Evolutionary conservation across 2,113 vertebrate genomes (phyloP).

Genomic region (Pardalotus punctatus): DNA sequence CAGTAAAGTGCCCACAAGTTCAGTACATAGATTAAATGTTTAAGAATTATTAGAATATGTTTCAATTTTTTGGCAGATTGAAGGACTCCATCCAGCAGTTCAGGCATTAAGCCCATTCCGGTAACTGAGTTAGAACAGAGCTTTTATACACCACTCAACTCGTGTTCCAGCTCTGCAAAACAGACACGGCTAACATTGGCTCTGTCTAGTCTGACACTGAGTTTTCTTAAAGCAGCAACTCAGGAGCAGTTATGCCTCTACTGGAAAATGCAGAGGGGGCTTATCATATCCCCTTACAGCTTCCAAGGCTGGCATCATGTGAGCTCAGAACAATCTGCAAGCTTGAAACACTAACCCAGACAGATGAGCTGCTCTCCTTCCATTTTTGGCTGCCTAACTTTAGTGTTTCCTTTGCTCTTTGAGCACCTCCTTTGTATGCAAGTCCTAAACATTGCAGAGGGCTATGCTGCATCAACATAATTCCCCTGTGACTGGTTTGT

Average conservation of each 20-base stretch:
- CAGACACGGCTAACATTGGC: background rate
- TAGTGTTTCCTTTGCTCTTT: background rate
- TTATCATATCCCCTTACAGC: background rate
- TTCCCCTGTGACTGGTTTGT: background rate
- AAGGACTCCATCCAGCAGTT: background rate
- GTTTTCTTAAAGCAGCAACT: background rate
- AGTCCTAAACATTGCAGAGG: background rate
- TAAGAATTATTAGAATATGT: background rate
- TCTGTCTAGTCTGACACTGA: background rate
- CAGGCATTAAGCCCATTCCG: background rate
- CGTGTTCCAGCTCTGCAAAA: background rate
- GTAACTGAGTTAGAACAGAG: background rate
- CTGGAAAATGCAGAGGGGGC: background rate
- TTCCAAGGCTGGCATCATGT: background rate
- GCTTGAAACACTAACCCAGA: background rate
- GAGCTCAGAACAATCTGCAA: background rate
- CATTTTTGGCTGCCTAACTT: background rate
- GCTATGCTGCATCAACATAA: fast-evolving
- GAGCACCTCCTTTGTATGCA: background rate
- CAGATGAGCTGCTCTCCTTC: background rate
- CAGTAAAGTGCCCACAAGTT: background rate
- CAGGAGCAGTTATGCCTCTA: background rate
- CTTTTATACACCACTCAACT: background rate
- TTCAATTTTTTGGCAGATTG: background rate
- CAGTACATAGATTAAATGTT: fast-evolving